Percentiles rank a stretch among this genome's conserved stretches.
phyloP scores from a whole-genome alignment of 2,888 invertebrate genomes.

The Mythimna vitellina region DNA sequence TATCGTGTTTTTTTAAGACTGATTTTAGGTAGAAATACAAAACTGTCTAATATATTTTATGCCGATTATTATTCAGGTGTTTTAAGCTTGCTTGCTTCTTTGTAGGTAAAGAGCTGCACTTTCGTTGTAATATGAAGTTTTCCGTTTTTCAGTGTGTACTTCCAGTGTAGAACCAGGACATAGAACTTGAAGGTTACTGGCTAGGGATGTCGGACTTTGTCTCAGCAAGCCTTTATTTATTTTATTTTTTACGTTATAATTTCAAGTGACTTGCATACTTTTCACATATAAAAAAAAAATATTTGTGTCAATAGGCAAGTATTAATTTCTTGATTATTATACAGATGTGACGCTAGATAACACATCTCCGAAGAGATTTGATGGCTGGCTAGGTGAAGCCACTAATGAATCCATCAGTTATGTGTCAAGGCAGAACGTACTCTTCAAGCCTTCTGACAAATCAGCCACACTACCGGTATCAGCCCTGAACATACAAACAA shows the following conservation, averaged over 20 bases:
- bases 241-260: neutral
- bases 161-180: neutral
- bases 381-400: neutral
- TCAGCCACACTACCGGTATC: slow-evolving; percentile 16
- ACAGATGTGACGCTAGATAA: neutral
- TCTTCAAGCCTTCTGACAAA: neutral
- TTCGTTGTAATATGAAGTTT: neutral
- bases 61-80: neutral
- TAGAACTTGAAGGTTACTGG: slow-evolving; percentile 3
- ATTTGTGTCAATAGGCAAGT: neutral
- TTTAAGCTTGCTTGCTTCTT: neutral
- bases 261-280: neutral
- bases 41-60: neutral
- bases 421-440: neutral
- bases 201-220: neutral
- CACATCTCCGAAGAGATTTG: neutral
- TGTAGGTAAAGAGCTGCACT: neutral
- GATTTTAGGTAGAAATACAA: slow-evolving; percentile 1
- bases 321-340: neutral
- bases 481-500: slow-evolving; percentile 33
- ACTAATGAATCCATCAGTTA: neutral
- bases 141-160: slow-evolving; percentile 18
- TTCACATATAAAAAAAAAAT: neutral
- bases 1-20: slow-evolving; percentile 23
- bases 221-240: neutral